phyloP scores from a whole-genome alignment of 1,140 invertebrate genomes.

The Cotesia glomerata region DNA sequence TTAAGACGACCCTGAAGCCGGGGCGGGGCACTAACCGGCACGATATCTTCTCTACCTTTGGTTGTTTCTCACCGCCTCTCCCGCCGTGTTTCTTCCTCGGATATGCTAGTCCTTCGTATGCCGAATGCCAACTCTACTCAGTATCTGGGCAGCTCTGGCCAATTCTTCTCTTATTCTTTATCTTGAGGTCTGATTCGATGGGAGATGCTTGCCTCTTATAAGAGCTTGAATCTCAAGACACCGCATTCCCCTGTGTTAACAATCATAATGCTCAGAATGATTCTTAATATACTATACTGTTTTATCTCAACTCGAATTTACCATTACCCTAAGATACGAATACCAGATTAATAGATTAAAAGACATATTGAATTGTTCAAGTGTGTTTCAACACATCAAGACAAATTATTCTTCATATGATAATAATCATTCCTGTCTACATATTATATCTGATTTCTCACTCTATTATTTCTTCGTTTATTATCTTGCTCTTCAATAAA shows the following conservation, averaged over 20 bases:
- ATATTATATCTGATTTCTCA: neutral
- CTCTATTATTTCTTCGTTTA: neutral
- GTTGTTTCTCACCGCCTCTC: conserved; percentile 43
- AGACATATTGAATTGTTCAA: too few species aligned
- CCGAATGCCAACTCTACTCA: neutral
- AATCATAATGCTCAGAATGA: too few species aligned
- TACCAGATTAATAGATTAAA: too few species aligned
- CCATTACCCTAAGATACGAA: too few species aligned
- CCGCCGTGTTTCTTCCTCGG: conserved; percentile 14
- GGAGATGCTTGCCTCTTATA: too few species aligned
- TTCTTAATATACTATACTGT: too few species aligned
- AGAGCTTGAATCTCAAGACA: too few species aligned
- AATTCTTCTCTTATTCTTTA: too few species aligned
- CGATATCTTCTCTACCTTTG: conserved; percentile 46
- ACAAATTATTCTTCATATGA: neutral
- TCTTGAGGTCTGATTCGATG: too few species aligned
- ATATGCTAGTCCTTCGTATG: conserved; percentile 6
- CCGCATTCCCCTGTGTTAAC: too few species aligned
- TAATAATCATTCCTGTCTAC: neutral
- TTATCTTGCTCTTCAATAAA: neutral
- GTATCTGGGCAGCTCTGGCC: too few species aligned
- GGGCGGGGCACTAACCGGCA: conserved; percentile 54
- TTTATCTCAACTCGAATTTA: too few species aligned
- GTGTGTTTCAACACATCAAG: neutral
- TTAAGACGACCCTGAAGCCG: conserved; percentile 56